Base-by-base conservation (phyloP, 1,140 invertebrate species). In the Leptinotarsa lineolata region DNA sequence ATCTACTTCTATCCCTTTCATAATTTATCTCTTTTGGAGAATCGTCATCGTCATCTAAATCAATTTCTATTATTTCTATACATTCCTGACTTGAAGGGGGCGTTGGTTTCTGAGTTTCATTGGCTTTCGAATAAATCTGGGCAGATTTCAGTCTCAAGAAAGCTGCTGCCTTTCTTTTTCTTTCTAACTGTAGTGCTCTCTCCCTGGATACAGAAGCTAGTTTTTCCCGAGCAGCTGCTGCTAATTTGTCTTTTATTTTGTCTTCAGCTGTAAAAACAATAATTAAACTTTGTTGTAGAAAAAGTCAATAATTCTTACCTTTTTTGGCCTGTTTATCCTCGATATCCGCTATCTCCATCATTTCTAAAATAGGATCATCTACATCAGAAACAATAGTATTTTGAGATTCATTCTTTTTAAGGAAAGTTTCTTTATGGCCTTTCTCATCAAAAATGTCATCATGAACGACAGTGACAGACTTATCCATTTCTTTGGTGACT, bases 161-260 rank as follows among this genome's bases (percentile, higher is more conserved):
- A 60, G 88, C 88, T 13, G 89, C 86, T 0, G 89, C 90, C 78
- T 89, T 89, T 68, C 88, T 88, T 78, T 92, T 93, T 5, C 93
- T 84, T 79, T 94, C 92, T 30, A 90, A 80, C 79, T 94, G 92
- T 4, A 93, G 78, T 64, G 91, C 90, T 79, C 77, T 93, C 90
- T 70, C 87, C 88, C 11, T 87, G 86, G 4, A 86, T 68, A 84
- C 79, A 2, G 86, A 85, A 6, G 86, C 84, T 54, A 91, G 74
- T 77, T 91, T 91, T 61, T 90, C 91, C 4, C 89, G 79, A 1
- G 89, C 88, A 3, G 88, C 89, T 58, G 86, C 85, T 11, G 89
- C 87, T 70, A 92, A 76, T 77, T 88, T 89, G 72, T 92, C 90
- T 79, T 88, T 91, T 2, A 91, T 81, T 65, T 87, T 87, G 65